Evolutionary conservation across 1,140 invertebrate species (phyloP), one percentile per base, ranked within the genome.

Genomic region (Penaeus chinensis): DNA sequence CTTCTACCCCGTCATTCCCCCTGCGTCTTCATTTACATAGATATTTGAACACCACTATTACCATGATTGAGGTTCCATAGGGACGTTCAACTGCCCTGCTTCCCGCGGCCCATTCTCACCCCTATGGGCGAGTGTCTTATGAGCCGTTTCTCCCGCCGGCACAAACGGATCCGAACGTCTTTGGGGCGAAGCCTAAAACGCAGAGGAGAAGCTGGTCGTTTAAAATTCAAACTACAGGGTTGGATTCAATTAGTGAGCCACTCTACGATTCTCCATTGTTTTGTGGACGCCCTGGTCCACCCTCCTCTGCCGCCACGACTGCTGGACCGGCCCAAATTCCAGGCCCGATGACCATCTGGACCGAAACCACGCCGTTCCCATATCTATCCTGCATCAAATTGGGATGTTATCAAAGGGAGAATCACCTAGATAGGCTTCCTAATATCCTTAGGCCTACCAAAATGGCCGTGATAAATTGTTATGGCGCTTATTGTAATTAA

Each of bases 151-250:
- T 13, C 19, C 32, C 47, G 11, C 16, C 32, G 32, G 80, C 54
- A 27, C n/a, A 8, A 16, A 22, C 20, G 71, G 24, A 19, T 61
- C 8, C n/a, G 32, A 62, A 3, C 32, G 79, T 37, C 80, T 65
- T 19, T 24, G 27, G 62, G 22, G 62, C 13, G 54, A 13, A 19
- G 20, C 32, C 79, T 37, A 47, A 74, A 62, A 83, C 71, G 80
- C 47, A 62, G 62, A 87, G 78, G 86, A 87, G 86, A 78, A 82
- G 80, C 81, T 63, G 86, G 69, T 83, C 86, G 86, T 87, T 87
- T 87, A 87, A 87, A 83, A 87, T 87, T 87, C 86, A 87, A 83
- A 87, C 66, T 87, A 87, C 86, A 82, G 80, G 86, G 86, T 87
- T 82, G 86, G 86, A 87, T 87, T 87, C 86, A 87, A 87, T 87